phyloP scores from a whole-genome alignment of 2,797 vertebrate genomes.

The Rachycentron canadum region DNA sequence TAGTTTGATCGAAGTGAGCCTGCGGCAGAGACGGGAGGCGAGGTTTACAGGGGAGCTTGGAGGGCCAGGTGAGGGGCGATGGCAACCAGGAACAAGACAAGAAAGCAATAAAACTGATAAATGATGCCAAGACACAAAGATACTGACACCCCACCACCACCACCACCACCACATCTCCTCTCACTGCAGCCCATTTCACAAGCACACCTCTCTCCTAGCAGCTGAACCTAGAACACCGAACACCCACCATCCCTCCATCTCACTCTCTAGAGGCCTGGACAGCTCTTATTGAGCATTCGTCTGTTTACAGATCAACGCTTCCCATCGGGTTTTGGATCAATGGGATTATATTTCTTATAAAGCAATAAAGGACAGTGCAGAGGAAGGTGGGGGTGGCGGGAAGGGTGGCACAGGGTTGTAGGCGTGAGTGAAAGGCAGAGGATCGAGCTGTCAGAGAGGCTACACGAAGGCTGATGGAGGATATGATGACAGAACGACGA shows the following conservation, averaged over 20 bases:
- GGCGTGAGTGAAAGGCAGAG: constrained; percentile 46
- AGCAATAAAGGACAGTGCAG: constrained; percentile 59
- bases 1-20: constrained; percentile 56
- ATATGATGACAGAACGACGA: constrained; percentile 53
- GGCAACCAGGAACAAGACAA: constrained; percentile 73
- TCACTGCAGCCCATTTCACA: constrained; percentile 34
- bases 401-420: constrained; percentile 44
- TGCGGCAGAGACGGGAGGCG: constrained; percentile 14
- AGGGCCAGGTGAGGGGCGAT: constrained; percentile 64
- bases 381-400: constrained; percentile 32
- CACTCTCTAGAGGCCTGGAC: constrained; percentile 62
- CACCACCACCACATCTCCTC: constrained; percentile 25
- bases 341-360: constrained; percentile 85
- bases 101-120: constrained; percentile 86
- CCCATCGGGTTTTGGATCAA: constrained; percentile 84
- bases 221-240: constrained; percentile 41
- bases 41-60: constrained; percentile 33
- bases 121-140: constrained; percentile 78
- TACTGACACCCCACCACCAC: constrained; percentile 36
- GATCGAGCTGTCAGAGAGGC: constrained; percentile 38
- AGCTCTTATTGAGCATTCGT: constrained; percentile 80
- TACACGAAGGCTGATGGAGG: constrained; percentile 33
- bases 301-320: constrained; percentile 84
- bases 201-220: constrained; percentile 56
- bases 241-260: constrained; percentile 55